Base-by-base conservation (phyloP, 2,113 vertebrate genomes). In the Macaca fascicularis region DNA sequence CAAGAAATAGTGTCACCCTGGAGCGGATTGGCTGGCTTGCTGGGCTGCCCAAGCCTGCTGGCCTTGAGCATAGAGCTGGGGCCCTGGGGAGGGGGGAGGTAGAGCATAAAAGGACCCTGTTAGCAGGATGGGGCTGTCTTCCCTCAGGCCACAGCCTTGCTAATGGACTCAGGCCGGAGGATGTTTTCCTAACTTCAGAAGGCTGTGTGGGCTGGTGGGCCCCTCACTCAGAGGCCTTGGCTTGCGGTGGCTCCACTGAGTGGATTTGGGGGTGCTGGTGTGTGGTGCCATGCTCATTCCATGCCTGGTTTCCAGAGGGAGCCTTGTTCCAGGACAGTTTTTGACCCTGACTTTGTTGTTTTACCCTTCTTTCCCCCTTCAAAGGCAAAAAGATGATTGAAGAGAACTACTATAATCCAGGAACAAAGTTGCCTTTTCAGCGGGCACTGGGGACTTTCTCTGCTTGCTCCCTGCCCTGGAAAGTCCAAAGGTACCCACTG, bases 171-270 rank as follows among this genome's bases (percentile, higher is more conserved):
- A 93, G 95, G 97, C 97, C 95, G 70, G 97, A 98, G 97, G 98
- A 97, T 98, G 97, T 98, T 98, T 98, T 98, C 98, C 97, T 98
- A 97, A 98, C 97, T 98, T 98, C 98, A 97, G 98, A 97, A 93
- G 97, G 84, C 96, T 98, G 48, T 64, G 0, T 19, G 40, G 64
- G 35, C 52, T 69, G 30, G 69, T 2, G 10, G 84, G 25, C n/a
- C n/a, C 59, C 55, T 48, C 1, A 0, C 69, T 30, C 19, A 23
- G 52, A 89, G 67, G 52, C 45, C 23, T 40, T 20, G 61, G 16
- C 38, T n/a, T 30, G 16, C 0, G 5, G 81, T 0, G 1, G 27
- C 61, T 19, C 55, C 17, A 20, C 2, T 2, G 9, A 25, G 32
- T 9, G 32, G 55, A 32, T 70, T 69, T 80, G 14, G 89, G 87